Evolutionary conservation across 1,140 invertebrate genomes (phyloP), one percentile per base, ranked within the genome.

Genomic region (Melipona quadrifasciata): DNA sequence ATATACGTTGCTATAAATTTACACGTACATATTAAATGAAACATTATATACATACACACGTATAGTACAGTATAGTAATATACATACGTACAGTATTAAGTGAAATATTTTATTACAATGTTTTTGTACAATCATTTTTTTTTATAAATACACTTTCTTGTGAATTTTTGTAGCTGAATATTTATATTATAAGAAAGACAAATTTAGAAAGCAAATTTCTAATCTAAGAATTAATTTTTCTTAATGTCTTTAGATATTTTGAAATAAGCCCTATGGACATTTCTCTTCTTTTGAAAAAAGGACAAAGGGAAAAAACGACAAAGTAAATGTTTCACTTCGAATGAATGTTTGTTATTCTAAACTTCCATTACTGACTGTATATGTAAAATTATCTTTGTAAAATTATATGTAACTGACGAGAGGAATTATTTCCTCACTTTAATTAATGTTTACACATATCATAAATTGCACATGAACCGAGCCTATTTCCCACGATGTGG

Each of bases 401-500:
- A 21, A 61, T 73, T 57, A 74, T 53, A 12, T 8, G 11, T n/a
- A 61, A 64, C 47, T 27, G 34, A 47, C 12, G 57, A 17, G 58
- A 64, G 24, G 6, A 47, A 8, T 47, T 64, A 61, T 39, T 11
- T n/a, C n/a, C 39, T 64, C 31, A 14, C 21, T 1, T n/a, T 68
- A 8, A 27, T 51, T 57, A 61, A 17, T 72, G 19, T 58, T 27
- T 72, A 47, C 21, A 61, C 16, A 53, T 16, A 47, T 57, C 21
- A 67, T 39, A 55, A 3, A 80, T 55, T 80, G 78, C 67, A 57
- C 65, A 57, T 70, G 17, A 80, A 57, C 67, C 67, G 31, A 71
- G 78, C 53, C 67, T 72, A 80, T 61, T 80, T 72, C n/a, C 53
- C 67, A 71, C 31, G 57, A 57, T 24, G 31, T 17, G 76, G 39